These are phyloP conservation scores for Pardalotus punctatus DNA, from an alignment of 2,113 vertebrate species.

Conservation along the genomic window DNA sequence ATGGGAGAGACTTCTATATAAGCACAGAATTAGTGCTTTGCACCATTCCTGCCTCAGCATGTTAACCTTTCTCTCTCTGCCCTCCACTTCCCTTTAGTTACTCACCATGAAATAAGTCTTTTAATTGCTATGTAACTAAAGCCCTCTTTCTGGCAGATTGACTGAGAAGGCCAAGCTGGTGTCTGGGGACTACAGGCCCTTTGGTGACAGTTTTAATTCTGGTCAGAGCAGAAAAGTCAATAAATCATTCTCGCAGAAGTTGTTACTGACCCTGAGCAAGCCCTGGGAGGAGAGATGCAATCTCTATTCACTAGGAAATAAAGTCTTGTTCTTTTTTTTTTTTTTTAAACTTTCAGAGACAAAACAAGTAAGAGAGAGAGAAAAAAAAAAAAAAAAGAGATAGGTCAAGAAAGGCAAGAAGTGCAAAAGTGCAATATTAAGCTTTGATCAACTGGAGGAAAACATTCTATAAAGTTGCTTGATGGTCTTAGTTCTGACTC, in stretches of 20 bases:
- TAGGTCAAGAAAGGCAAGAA: not conserved
- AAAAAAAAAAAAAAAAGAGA: not conserved
- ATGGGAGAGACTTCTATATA: not conserved
- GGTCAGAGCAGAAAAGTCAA: slow-evolving; percentile 65
- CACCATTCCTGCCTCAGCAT: not conserved
- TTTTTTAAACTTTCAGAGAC: not conserved
- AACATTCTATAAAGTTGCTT: not conserved
- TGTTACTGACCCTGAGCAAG: slow-evolving; percentile 57
- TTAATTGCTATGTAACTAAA: slow-evolving; percentile 69
- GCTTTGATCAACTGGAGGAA: not conserved
- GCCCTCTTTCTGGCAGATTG: slow-evolving; percentile 49
- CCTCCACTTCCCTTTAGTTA: slow-evolving; percentile 30
- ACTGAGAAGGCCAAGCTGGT: slow-evolving; percentile 60
- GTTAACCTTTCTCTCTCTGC: not conserved
- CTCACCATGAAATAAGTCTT: slow-evolving; percentile 64
- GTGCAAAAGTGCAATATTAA: not conserved
- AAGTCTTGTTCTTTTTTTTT: not conserved
- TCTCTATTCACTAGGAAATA: slow-evolving; percentile 40
- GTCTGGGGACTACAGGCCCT: slow-evolving; percentile 49
- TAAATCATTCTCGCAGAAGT: slow-evolving; percentile 66
- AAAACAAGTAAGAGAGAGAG: not conserved
- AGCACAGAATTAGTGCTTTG: not conserved
- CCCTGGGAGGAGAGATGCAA: slow-evolving; percentile 37
- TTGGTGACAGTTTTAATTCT: slow-evolving; percentile 69
- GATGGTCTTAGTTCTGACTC: not conserved